Percentiles rank a stretch among this genome's conserved stretches.
phyloP scores from a whole-genome alignment of 2,888 invertebrate genomes.

The Panzeria rudis region DNA sequence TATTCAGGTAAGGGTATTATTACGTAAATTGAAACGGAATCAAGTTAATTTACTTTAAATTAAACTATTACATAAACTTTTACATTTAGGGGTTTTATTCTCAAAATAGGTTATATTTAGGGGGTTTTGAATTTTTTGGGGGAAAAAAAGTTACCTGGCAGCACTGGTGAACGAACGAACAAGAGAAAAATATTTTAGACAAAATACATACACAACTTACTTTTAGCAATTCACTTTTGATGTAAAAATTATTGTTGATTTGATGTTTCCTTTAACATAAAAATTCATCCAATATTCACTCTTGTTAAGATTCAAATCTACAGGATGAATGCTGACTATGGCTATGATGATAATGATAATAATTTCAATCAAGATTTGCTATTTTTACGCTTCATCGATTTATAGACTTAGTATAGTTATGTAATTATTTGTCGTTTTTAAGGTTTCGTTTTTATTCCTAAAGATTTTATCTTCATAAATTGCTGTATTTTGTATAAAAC shows the following conservation, averaged over 20 bases:
- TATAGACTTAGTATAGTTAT: slow-evolving; percentile 9
- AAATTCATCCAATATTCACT: slow-evolving; percentile 36
- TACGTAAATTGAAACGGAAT: too few species aligned
- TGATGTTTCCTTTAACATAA: slow-evolving; percentile 36
- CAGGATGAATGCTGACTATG: slow-evolving; percentile 26
- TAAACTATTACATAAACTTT: too few species aligned
- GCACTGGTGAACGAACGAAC: too few species aligned
- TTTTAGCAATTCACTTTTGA: slow-evolving; percentile 58
- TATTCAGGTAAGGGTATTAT: too few species aligned
- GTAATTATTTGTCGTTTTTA: slow-evolving; percentile 34
- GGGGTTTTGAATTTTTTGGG: too few species aligned
- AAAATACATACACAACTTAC: slow-evolving; percentile 61
- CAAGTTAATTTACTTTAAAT: too few species aligned
- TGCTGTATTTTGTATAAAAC: not conserved
- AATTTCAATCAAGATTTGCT: slow-evolving; percentile 4
- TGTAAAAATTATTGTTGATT: slow-evolving; percentile 34
- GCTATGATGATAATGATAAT: not conserved
- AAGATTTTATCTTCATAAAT: not conserved
- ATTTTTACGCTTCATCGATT: slow-evolving; percentile 40
- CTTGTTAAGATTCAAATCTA: slow-evolving; percentile 23
- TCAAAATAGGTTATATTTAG: too few species aligned
- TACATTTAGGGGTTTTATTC: too few species aligned
- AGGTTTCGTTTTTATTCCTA: slow-evolving; percentile 36
- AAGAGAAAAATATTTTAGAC: not conserved
- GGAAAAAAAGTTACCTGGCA: too few species aligned